Percentiles rank a stretch among this genome's conserved stretches.
phyloP scores from a whole-genome alignment of 2,797 vertebrate species.

The Pterois miles region DNA sequence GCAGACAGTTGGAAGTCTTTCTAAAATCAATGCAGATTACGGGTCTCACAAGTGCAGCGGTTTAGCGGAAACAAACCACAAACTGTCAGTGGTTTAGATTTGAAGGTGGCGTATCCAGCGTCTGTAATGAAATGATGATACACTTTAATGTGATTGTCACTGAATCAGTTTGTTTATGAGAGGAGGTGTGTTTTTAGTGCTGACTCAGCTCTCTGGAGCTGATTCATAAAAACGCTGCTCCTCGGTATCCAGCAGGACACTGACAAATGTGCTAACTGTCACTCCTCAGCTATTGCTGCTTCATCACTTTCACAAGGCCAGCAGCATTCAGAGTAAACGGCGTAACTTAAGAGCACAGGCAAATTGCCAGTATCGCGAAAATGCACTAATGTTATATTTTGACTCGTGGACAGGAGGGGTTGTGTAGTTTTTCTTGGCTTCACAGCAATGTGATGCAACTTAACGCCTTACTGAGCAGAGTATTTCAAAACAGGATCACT shows the following conservation, averaged over 20 bases:
- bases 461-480: not conserved
- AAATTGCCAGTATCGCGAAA: slow-evolving; percentile 1
- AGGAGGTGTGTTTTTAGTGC: slow-evolving; percentile 21
- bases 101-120: not conserved
- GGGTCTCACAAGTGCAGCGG: not conserved
- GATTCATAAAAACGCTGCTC: slow-evolving; percentile 28
- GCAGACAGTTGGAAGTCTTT: not conserved
- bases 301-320: slow-evolving; percentile 34
- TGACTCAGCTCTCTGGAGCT: slow-evolving; percentile 45
- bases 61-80: slow-evolving; percentile 13
- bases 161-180: slow-evolving; percentile 29
- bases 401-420: not conserved
- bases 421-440: slow-evolving; percentile 16
- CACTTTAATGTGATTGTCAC: slow-evolving; percentile 34
- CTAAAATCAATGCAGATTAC: not conserved
- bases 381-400: slow-evolving; percentile 20
- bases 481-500: not conserved
- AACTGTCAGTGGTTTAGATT: slow-evolving; percentile 1
- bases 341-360: slow-evolving; percentile 11
- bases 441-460: not conserved
- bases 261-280: slow-evolving; percentile 40
- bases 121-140: slow-evolving; percentile 41
- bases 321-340: slow-evolving; percentile 35
- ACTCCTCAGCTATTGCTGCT: slow-evolving; percentile 35
- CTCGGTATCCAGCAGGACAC: slow-evolving; percentile 22